These are phyloP conservation scores for Lynx canadensis DNA, from an alignment of 2,113 vertebrate species.

Conservation along the genomic window DNA sequence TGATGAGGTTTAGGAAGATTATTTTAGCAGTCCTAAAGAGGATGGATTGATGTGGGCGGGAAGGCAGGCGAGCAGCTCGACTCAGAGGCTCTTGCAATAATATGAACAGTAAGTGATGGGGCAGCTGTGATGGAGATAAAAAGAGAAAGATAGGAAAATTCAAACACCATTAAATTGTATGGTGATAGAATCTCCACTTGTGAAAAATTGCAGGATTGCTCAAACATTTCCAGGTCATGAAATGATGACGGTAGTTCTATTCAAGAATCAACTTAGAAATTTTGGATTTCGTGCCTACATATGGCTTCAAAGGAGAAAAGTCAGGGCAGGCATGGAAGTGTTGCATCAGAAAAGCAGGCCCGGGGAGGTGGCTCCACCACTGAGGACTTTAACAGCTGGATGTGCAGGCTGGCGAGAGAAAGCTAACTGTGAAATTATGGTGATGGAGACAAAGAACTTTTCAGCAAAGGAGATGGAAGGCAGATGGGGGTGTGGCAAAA, in stretches of 20 bases:
- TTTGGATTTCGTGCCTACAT: background rate
- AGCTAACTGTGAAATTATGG: slow-evolving; percentile 42
- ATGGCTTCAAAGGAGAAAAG: background rate
- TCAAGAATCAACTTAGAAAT: background rate
- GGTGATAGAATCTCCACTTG: background rate
- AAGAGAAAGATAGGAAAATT: background rate
- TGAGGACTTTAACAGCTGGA: background rate
- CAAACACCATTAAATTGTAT: background rate
- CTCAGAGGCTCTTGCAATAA: background rate
- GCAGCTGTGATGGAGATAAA: background rate
- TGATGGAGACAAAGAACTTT: slow-evolving; percentile 36
- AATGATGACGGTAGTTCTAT: background rate
- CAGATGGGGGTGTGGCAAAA: slow-evolving; percentile 26
- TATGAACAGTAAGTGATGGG: background rate
- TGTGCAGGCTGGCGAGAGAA: background rate
- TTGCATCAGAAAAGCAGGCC: background rate
- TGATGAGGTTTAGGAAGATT: background rate
- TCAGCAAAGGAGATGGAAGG: slow-evolving; percentile 23
- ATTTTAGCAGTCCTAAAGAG: background rate
- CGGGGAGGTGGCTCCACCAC: background rate
- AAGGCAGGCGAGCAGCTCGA: background rate
- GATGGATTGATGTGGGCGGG: background rate
- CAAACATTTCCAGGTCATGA: background rate
- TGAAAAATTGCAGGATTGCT: background rate
- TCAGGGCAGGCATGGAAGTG: background rate